Evolutionary conservation across 1,140 invertebrate species (phyloP).

Genomic region (Euura lappo): DNA sequence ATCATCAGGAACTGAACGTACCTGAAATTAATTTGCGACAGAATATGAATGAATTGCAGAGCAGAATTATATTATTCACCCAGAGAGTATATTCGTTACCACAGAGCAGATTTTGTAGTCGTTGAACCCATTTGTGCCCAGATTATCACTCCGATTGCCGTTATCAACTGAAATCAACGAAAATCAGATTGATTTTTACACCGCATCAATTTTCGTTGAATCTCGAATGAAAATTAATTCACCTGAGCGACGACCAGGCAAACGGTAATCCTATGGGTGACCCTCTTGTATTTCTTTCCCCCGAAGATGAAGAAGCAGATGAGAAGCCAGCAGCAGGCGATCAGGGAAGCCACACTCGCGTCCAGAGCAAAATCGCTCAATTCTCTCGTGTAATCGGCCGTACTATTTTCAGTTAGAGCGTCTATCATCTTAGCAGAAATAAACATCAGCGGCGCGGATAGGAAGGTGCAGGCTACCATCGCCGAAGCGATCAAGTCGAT

Average conservation of each 20-base stretch:
- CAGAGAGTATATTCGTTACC: constrained; percentile 35
- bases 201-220: background rate
- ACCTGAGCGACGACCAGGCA: constrained; percentile 83
- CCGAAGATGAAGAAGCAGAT: constrained; percentile 71
- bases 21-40: constrained; percentile 47
- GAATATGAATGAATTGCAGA: background rate
- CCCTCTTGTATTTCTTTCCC: constrained; percentile 76
- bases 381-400: constrained; percentile 74
- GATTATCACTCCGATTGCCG: constrained; percentile 50
- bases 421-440: constrained; percentile 92
- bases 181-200: background rate
- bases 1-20: constrained; percentile 78
- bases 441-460: constrained; percentile 94
- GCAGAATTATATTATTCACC: background rate
- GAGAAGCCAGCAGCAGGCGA: constrained; percentile 81
- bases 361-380: constrained; percentile 84
- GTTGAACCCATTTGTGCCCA: constrained; percentile 49
- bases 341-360: constrained; percentile 77
- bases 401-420: constrained; percentile 68
- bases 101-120: constrained; percentile 38
- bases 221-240: constrained; percentile 16
- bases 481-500: constrained; percentile 89
- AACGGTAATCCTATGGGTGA: constrained; percentile 84
- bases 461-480: constrained; percentile 92
- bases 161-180: constrained; percentile 33